Percentiles rank a stretch among this genome's conserved stretches.
Conservation (phyloP, 2,888 invertebrate species). For the Cephus nigrinus region DNA sequence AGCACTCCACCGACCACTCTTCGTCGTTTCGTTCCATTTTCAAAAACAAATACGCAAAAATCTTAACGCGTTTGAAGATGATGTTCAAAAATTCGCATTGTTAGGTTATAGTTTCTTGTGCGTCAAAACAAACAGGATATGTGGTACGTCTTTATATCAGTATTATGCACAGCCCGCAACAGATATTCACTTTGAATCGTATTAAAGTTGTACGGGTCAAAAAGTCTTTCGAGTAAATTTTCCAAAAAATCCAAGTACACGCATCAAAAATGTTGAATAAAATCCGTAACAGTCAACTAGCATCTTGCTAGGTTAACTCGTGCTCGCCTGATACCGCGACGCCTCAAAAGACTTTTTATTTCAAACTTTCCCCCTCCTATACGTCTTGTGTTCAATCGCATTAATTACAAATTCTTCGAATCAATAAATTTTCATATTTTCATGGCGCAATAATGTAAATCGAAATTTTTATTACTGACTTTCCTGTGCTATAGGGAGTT, state of each 20-base stretch:
- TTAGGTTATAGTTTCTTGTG: conserved; percentile 24
- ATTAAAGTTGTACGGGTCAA: conserved; percentile 1
- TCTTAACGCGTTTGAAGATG: conserved; percentile 18
- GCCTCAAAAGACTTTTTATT: background rate
- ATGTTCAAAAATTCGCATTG: conserved; percentile 20
- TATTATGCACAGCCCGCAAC: background rate
- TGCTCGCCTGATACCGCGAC: background rate
- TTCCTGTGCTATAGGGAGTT: background rate
- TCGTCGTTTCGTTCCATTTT: conserved; percentile 66
- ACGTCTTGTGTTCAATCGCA: background rate
- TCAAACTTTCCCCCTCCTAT: background rate
- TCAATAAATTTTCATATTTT: background rate
- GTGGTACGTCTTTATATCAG: background rate
- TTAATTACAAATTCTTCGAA: background rate
- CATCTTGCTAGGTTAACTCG: conserved; percentile 2
- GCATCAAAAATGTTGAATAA: background rate
- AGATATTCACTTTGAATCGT: background rate
- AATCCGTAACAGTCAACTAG: conserved; percentile 1
- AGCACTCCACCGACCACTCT: conserved; percentile 75
- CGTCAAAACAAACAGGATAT: background rate
- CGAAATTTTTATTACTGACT: background rate
- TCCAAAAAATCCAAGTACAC: background rate
- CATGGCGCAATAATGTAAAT: background rate
- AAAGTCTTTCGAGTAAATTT: conserved; percentile 4
- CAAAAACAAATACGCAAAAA: conserved; percentile 8